Evolutionary conservation across 1,140 invertebrate genomes (phyloP).

Genomic region (Zaprionus vittiger): DNA sequence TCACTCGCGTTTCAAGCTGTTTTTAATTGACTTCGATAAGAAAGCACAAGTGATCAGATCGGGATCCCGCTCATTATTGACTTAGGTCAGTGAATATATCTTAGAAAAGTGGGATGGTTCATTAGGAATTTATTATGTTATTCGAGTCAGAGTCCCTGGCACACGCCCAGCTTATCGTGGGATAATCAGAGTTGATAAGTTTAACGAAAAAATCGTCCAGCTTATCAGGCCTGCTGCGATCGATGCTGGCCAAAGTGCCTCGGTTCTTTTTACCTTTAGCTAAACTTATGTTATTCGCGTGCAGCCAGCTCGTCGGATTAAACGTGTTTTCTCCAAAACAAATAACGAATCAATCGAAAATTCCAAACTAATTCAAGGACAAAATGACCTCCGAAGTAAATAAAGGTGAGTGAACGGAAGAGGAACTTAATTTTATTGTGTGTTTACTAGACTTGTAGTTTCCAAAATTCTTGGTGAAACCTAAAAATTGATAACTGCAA

Average conservation of each 20-base stretch:
- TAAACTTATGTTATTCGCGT: conserved; percentile 23
- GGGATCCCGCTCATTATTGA: background rate
- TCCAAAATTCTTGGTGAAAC: background rate
- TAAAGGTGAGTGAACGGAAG: conserved; percentile 15
- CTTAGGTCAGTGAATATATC: conserved; percentile 11
- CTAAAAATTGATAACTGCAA: background rate
- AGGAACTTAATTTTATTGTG: background rate
- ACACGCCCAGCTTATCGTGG: conserved; percentile 19
- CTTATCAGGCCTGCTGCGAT: conserved; percentile 23
- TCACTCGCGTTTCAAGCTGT: background rate
- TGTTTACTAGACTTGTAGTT: background rate
- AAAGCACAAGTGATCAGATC: background rate
- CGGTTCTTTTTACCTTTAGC: background rate
- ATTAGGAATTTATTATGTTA: background rate
- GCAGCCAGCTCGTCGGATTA: conserved; percentile 3
- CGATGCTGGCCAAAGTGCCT: conserved; percentile 15
- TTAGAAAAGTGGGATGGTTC: background rate
- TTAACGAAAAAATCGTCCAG: conserved; percentile 3
- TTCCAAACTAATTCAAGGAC: background rate
- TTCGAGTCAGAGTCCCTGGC: background rate
- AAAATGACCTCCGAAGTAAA: conserved; percentile 30
- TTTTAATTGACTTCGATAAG: conserved; percentile 2
- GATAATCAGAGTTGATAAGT: conserved; percentile 43
- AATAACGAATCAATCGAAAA: too few species aligned
- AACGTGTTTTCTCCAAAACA: conserved; percentile 17